Base-by-base conservation (phyloP, 2,888 invertebrate genomes). In the Hypselothyrea guttata region DNA sequence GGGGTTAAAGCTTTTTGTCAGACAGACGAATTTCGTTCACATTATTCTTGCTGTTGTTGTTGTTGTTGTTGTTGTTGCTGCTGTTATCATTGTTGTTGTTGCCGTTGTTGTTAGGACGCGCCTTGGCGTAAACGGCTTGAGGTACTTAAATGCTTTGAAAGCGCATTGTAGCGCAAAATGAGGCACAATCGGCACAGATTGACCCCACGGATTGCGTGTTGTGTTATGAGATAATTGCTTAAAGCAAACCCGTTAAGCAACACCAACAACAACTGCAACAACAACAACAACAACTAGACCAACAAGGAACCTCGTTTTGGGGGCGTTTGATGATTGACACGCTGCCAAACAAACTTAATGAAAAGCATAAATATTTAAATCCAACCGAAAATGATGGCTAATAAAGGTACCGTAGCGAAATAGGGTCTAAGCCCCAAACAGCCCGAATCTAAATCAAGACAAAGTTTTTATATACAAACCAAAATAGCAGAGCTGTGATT, bases 111-210 rank as follows among this genome's bases (percentile, higher is more conserved):
- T 13, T 33, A 38, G 53, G 40, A 22, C 31, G 49, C 52, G 55
- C 28, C 53, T 51, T 60, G 46, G 15, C 51, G 34, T 61, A 65
- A 75, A 69, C 63, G 81, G 82, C 77, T 77, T 71, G 75, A 77
- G 84, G 66, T 77, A 81, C 79, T 79, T 84, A 84, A 79, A 78
- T 82, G 71, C 82, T 81, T 81, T 84, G 69, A 56, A 55, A 64
- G 71, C 75, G 79, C 84, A 81, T 68, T 77, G 84, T 82, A 77
- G 79, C 79, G 84, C 78, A 72, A 81, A 84, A 81, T 84, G 79
- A 71, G 82, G 60, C 65, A 47, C 58, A 71, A 71, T 67, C 71
- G 68, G 65, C 82, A 71, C 61, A 61, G 77, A 81, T 79, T 79
- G 84, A 84, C 82, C 82, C 82, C 65, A 60, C 52, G 60, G 59